These are phyloP conservation scores for Cheumatopsyche charites DNA, from an alignment of 1,140 invertebrate genomes.

Conservation along the genomic window DNA sequence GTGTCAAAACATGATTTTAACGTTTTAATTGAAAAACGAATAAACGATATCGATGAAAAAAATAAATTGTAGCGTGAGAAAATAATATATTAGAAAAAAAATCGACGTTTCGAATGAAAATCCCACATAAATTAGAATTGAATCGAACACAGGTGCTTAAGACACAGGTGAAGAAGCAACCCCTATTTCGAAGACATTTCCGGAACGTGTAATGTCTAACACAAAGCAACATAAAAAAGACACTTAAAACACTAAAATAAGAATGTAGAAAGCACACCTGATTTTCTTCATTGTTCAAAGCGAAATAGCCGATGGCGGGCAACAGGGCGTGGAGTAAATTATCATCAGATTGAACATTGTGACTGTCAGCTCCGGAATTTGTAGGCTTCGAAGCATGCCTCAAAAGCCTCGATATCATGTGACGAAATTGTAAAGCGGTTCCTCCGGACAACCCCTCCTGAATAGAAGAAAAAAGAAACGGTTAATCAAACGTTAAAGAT, in stretches of 20 bases:
- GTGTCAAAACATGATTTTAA: too few species aligned
- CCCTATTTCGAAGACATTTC: conserved; percentile 1
- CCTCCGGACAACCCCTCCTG: conserved; percentile 86
- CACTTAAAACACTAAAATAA: neutral
- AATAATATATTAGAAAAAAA: conserved; percentile 7
- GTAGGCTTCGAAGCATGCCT: conserved; percentile 50
- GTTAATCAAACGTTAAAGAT: neutral
- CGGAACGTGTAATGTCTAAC: neutral
- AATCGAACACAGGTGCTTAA: conserved; percentile 10
- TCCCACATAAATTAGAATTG: conserved; percentile 8
- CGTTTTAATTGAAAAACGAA: too few species aligned
- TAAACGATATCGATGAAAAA: too few species aligned
- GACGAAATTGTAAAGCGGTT: conserved; percentile 58
- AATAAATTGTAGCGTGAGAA: too few species aligned
- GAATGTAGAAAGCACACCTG: conserved; percentile 73
- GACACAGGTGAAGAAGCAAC: neutral
- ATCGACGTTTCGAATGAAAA: neutral
- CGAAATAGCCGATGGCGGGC: conserved; percentile 80
- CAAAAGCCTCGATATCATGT: conserved; percentile 51
- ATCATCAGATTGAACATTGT: conserved; percentile 22
- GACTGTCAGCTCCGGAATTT: conserved; percentile 38
- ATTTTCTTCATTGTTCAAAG: conserved; percentile 79
- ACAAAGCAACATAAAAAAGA: neutral
- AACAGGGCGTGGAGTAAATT: conserved; percentile 77
- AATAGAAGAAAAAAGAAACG: conserved; percentile 52